Base-by-base conservation (phyloP, 35 echinoderm and acorn worm species). In the Eucidaris tribuloides region DNA sequence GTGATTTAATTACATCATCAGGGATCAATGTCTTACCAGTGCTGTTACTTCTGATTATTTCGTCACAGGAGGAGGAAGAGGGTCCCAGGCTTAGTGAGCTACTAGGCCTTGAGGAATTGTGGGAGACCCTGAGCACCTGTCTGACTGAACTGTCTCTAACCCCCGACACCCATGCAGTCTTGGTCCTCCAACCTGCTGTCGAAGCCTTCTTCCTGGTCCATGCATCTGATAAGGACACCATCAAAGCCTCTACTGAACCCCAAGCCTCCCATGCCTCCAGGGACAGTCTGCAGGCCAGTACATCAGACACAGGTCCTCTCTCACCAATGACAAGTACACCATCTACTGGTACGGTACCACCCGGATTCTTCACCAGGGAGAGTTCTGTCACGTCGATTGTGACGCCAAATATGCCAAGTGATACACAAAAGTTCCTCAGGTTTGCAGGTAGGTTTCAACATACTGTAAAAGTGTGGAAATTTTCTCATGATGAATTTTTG, bases 381-480 rank as follows among this genome's bases (percentile, higher is more conserved):
- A 93, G 80, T 39, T 93, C 90, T 1, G 90, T 99, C 56, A 88
- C 86, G 4, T 93, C 90, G 46, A 93, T 99, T 15, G 94, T 97
- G 4, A 90, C 96, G 15, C 84, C 96, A 42, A 83, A 82, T 38
- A 92, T 99, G 90, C 91, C 96, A 6, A 83, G 78, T 17, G 96
- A 99, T 71, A 99, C 91, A 18, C 96, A 99, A 45, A 99, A 99
- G 80, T 99, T 99, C 63, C 78, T 97, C 20, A 59, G 79, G 62
- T 99, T 99, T 99, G 96, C 96, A 66, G 96, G 96, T 93, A 65
- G 62, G 89, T n/a, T n/a, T n/a, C n/a, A n/a, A n/a, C n/a, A n/a
- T n/a, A n/a, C n/a, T n/a, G n/a, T n/a, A n/a, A n/a, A n/a, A n/a
- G n/a, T n/a, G n/a, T n/a, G n/a, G n/a, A n/a, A n/a, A n/a, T n/a